A percentile compares a stretch with the other conserved stretches of the same genome.
These are phyloP conservation scores for Hylia prasina DNA, from an alignment of 2,113 vertebrate species.

Conservation along the genomic window DNA sequence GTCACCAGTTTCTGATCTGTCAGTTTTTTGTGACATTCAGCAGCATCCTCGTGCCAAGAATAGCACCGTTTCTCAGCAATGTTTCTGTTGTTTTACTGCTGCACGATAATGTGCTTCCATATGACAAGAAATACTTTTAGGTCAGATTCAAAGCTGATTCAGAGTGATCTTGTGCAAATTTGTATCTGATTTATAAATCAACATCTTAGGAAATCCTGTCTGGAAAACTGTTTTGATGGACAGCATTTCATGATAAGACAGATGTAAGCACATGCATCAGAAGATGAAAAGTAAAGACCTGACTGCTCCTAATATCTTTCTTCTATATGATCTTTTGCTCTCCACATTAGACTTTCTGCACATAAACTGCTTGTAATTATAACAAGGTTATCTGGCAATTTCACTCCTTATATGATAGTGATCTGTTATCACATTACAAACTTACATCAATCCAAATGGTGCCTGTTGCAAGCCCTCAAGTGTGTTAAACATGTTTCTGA, in stretches of 20 bases:
- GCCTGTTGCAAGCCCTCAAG: neutral
- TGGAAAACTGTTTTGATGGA: neutral
- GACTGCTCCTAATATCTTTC: neutral
- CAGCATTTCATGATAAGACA: neutral
- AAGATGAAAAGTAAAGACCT: neutral
- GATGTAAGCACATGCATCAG: neutral
- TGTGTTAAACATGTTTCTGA: neutral
- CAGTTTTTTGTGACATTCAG: neutral
- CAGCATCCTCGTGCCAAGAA: neutral
- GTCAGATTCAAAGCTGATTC: neutral
- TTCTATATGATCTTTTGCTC: neutral
- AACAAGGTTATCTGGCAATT: neutral
- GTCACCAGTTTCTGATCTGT: neutral
- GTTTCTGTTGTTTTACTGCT: neutral
- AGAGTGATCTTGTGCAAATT: neutral
- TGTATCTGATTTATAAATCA: neutral
- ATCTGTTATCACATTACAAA: neutral
- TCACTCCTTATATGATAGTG: neutral
- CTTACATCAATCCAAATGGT: neutral
- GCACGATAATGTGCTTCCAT: neutral
- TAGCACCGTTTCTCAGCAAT: neutral
- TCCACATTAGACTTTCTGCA: neutral
- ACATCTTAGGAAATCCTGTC: neutral
- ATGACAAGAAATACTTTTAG: neutral
- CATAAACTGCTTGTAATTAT: neutral